phyloP scores from a whole-genome alignment of 2,888 invertebrate species.

The Caenorhabditis virilis region DNA sequence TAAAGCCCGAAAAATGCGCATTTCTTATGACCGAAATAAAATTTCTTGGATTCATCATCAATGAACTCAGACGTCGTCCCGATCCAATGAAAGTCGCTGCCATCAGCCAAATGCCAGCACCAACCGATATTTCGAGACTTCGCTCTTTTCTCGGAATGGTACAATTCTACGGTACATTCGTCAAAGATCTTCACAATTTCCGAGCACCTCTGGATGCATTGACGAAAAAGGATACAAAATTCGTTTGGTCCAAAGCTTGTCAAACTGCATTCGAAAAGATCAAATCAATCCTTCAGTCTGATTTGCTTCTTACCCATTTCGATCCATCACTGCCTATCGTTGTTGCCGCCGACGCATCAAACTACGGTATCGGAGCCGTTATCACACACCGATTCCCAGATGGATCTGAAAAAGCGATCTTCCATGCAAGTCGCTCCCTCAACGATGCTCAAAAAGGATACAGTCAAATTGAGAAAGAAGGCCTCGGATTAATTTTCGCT shows the following conservation, averaged over 20 bases:
- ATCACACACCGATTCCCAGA: constrained; percentile 48
- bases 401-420: constrained; percentile 51
- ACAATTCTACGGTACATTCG: constrained; percentile 2
- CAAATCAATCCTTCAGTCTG: constrained; percentile 3
- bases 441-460: constrained; percentile 44
- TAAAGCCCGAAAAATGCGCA: constrained; percentile 11
- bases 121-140: constrained; percentile 12
- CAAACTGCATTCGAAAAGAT: constrained; percentile 16
- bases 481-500: constrained; percentile 18
- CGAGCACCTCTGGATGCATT: constrained; percentile 11
- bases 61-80: constrained; percentile 12
- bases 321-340: constrained; percentile 60
- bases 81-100: constrained; percentile 22
- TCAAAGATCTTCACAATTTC: constrained; percentile 3
- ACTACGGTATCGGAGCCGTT: constrained; percentile 64
- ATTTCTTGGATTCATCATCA: constrained; percentile 29
- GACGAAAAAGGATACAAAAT: constrained; percentile 10
- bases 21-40: constrained; percentile 16
- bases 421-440: constrained; percentile 35
- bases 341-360: constrained; percentile 69
- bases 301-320: constrained; percentile 61
- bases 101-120: constrained; percentile 20
- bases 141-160: constrained; percentile 27
- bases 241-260: constrained; percentile 21
- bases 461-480: constrained; percentile 49